Conservation (phyloP, 2,113 vertebrate species). For the Oreochromis spilurus region DNA sequence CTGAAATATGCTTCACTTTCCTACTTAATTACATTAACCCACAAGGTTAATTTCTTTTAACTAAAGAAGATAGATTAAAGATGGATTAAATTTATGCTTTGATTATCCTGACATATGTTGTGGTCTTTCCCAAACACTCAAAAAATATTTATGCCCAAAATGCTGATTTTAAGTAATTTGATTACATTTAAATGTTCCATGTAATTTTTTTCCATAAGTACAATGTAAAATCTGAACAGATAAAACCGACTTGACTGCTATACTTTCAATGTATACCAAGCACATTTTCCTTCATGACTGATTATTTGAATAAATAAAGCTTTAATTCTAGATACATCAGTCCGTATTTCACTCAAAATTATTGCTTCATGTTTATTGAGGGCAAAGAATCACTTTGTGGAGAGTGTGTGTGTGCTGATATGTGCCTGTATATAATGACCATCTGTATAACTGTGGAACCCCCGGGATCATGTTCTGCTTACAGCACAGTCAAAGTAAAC, state of each 20-base stretch:
- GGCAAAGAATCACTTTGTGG: neutral
- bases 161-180: neutral
- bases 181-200: neutral
- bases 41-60: neutral
- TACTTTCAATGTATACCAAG: neutral
- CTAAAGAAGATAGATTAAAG: neutral
- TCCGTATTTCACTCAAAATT: neutral
- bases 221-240: neutral
- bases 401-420: neutral
- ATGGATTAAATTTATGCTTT: neutral
- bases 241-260: neutral
- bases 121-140: neutral
- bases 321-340: neutral
- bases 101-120: neutral
- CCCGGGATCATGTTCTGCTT: slow-evolving; percentile 46
- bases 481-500: slow-evolving; percentile 41
- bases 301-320: neutral
- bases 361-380: neutral
- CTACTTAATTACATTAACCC: neutral
- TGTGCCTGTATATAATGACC: neutral
- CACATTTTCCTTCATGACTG: neutral
- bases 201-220: neutral
- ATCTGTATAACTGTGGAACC: slow-evolving; percentile 4
- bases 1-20: neutral
- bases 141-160: neutral